Evolutionary conservation across 2,113 vertebrate species (phyloP), one percentile per base, ranked within the genome.

Genomic region (Phrynosoma blainvillii): DNA sequence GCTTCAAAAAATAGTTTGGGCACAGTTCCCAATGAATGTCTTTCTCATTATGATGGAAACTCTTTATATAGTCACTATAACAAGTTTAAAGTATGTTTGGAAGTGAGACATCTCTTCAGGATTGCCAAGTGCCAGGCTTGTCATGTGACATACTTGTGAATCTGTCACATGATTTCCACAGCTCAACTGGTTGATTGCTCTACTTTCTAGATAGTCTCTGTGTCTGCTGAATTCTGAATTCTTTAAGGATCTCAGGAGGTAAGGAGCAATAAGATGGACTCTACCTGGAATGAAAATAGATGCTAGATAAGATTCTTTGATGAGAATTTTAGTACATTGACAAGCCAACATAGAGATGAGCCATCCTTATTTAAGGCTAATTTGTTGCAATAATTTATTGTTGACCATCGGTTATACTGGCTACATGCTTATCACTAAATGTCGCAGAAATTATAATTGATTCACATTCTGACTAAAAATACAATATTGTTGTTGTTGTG

Each of bases 21-120:
- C 59, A 76, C 40, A 87, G 74, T 87, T 82, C 59, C 18, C 47
- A 62, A 40, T 13, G n/a, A 62, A 87, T 73, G 54, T 82, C 56
- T 82, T 87, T 87, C 56, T 76, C 79, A 54, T 74, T 75, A 66
- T 82, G 56, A 87, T 87, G 66, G 66, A 36, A 82, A 54, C 21
- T 66, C 59, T 87, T 87, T 82, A 54, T 76, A 87, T 76, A 82
- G 86, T 68, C 52, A 71, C 20, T 76, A 52, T 76, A 82, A 76
- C 79, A 54, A 66, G 40, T 87, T 75, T 12, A 47, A 85, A 85
- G 25, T 77, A 87, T 82, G 76, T 82, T 82, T 62, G 59, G 86
- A 82, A 82, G 40, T 65, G 79, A 66, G 71, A 11, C 75, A 36
- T 82, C 79, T 82, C 79, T 40, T 74, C 71, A 81, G 71, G 71